A percentile compares a stretch with the other conserved stretches of the same genome.
phyloP scores from a whole-genome alignment of 2,797 vertebrate genomes.

The Gallinago stenura region DNA sequence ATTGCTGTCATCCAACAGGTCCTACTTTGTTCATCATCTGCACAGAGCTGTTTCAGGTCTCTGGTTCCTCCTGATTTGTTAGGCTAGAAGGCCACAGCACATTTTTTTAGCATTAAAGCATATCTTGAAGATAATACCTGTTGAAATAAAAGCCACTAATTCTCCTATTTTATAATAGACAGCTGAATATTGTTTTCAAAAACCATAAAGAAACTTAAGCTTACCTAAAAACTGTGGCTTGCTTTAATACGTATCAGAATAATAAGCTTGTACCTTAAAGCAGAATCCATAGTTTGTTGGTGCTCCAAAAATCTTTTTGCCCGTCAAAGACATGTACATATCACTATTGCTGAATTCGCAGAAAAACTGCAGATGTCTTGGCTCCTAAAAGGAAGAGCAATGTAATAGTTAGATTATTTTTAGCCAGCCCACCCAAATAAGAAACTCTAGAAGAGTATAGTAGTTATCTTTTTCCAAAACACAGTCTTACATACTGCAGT shows the following conservation, averaged over 20 bases:
- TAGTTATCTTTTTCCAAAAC: slow-evolving; percentile 15
- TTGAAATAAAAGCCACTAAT: slow-evolving; percentile 89
- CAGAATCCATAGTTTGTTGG: slow-evolving; percentile 93
- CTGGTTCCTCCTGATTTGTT: slow-evolving; percentile 89
- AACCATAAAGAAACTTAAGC: slow-evolving; percentile 69
- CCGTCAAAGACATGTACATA: slow-evolving; percentile 88
- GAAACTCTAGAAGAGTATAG: background rate
- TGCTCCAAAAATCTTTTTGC: slow-evolving; percentile 90
- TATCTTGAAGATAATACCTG: slow-evolving; percentile 85
- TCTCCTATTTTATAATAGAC: slow-evolving; percentile 83
- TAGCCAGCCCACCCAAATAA: slow-evolving; percentile 2
- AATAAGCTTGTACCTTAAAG: slow-evolving; percentile 90
- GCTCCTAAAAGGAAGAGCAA: slow-evolving; percentile 85
- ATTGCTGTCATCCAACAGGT: slow-evolving; percentile 97
- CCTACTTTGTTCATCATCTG: slow-evolving; percentile 93
- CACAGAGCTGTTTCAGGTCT: slow-evolving; percentile 96
- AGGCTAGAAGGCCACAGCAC: slow-evolving; percentile 89
- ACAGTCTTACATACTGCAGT: background rate
- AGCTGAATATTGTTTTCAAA: slow-evolving; percentile 70
- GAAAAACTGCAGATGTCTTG: slow-evolving; percentile 95
- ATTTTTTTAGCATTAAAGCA: slow-evolving; percentile 85
- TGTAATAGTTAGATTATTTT: slow-evolving; percentile 54
- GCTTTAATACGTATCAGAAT: slow-evolving; percentile 76
- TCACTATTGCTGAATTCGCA: slow-evolving; percentile 94
- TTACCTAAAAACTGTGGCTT: slow-evolving; percentile 78